Base-by-base conservation (phyloP, 2,113 vertebrate species). In the Zosterops borbonicus region DNA sequence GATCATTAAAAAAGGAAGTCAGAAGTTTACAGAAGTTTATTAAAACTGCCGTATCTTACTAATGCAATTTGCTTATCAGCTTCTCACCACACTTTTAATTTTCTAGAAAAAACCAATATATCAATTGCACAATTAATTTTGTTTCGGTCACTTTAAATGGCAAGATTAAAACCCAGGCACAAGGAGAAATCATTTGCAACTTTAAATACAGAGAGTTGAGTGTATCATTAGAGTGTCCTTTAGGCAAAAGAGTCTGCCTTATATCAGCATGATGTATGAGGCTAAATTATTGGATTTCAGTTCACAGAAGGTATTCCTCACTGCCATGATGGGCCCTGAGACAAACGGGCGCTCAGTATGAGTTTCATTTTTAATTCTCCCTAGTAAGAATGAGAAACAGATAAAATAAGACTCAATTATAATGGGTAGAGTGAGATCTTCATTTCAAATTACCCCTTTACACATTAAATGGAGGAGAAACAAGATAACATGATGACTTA, bases 361-460 rank as follows among this genome's bases (percentile, higher is more conserved):
- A 58, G 27, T 86, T 90, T 90, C 15, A 71, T 91, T 96, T 95
- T 93, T 70, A 86, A 88, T 94, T 90, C 56, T 92, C 12, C 20
- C 27, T 37, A 25, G 52, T 18, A 83, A 83, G 42, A 83, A 78
- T 29, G 52, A 67, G 76, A 77, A 77, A 86, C 6, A 44, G 82
- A 88, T 87, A 71, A 83, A 92, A 86, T 46, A 78, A 92, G 89
- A 60, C 44, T 93, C 77, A 55, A 35, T 91, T 89, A 69, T 63
- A 53, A 69, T 35, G 71, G n/a, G 14, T 18, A 92, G 81, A 87
- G 58, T 14, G 31, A 23, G 17, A 62, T 62, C 53, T 62, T 85
- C 12, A 29, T 91, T 94, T 84, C 63, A 73, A 94, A 89, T 85
- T 44, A 69, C 20, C 17, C 2, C 41, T 74, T 88, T 49, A 59